Percentiles rank a stretch among this genome's conserved stretches.
phyloP scores from a whole-genome alignment of 2,888 invertebrate species.

The Polydrusus cervinus region DNA sequence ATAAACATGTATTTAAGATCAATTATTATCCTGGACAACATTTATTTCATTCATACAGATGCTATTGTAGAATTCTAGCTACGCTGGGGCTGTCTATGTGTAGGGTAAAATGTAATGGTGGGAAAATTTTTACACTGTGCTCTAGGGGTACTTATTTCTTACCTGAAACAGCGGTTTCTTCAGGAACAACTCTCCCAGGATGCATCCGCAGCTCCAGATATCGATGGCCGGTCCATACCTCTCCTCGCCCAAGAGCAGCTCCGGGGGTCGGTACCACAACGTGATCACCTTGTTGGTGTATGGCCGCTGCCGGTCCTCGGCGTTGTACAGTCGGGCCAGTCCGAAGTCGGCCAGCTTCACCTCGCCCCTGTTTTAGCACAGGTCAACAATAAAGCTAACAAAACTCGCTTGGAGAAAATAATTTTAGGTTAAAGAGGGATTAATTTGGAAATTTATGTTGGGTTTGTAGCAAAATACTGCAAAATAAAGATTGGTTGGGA shows the following conservation, averaged over 20 bases:
- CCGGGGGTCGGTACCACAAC: conserved; percentile 99
- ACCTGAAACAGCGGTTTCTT: conserved; percentile 97
- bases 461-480: background rate
- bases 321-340: conserved; percentile 94
- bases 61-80: no score
- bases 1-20: background rate
- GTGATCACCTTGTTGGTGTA: conserved; percentile 99
- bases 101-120: no score
- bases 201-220: conserved; percentile 99
- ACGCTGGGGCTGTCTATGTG: no score
- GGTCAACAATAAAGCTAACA: conserved; percentile 41
- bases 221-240: conserved; percentile 98
- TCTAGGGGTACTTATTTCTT: no score
- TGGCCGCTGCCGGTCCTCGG: conserved; percentile 94
- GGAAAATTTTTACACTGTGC: no score
- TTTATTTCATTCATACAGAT: no score
- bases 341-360: conserved; percentile 99
- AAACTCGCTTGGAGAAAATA: conserved; percentile 26
- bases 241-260: conserved; percentile 96
- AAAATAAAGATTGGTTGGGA: background rate
- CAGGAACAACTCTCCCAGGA: conserved; percentile 96
- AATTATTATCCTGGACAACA: no score
- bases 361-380: conserved; percentile 83
- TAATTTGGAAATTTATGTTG: background rate
- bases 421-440: conserved; percentile 2